Evolutionary conservation across 2,888 invertebrate species (phyloP).

Genomic region (Drosophila meridiana): DNA sequence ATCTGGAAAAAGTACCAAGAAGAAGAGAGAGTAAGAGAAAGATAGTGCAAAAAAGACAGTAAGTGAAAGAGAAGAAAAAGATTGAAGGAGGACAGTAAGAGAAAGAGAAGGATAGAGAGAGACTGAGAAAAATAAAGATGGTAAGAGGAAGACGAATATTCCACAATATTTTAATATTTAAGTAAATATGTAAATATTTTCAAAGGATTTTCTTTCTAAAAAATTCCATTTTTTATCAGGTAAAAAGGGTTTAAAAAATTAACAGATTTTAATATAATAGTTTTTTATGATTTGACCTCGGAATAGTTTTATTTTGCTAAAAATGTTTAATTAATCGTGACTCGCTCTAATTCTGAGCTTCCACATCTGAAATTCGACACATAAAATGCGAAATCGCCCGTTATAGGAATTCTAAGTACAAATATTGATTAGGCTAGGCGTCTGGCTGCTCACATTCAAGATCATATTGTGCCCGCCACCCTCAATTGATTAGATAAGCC

Average conservation of each 20-base stretch:
- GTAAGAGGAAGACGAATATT: too few relatives aligned
- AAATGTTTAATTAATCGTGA: conserved; percentile 54
- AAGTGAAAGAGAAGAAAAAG: background rate
- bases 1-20: background rate
- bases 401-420: conserved; percentile 39
- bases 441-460: conserved; percentile 24
- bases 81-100: background rate
- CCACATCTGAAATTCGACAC: conserved; percentile 14
- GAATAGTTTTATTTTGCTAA: background rate
- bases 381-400: conserved; percentile 44
- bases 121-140: background rate
- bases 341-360: background rate
- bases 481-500: conserved; percentile 58
- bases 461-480: conserved; percentile 45
- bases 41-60: background rate
- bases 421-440: conserved; percentile 42
- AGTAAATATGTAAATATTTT: background rate
- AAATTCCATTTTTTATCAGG: background rate
- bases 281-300: background rate
- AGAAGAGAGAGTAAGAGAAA: background rate
- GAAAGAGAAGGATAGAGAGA: background rate
- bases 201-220: background rate
- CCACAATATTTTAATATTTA: too few relatives aligned
- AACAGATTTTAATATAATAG: background rate
- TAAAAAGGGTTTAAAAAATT: background rate